Conservation (phyloP, 1,140 invertebrate species). For the Neelides sp. region DNA sequence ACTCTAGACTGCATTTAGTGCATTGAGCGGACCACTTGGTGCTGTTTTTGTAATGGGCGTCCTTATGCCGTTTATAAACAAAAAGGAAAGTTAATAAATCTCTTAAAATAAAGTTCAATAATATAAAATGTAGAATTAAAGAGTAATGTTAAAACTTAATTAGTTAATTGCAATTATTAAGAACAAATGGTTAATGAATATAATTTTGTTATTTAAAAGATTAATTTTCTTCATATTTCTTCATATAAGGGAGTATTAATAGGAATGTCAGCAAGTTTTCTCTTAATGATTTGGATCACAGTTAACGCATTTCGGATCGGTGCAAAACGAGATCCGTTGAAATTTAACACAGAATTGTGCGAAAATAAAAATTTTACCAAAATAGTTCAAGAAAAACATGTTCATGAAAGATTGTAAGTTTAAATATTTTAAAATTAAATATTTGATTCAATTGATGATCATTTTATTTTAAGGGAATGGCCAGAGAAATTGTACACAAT, state of each 20-base stretch:
- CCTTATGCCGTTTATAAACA: constrained; percentile 38
- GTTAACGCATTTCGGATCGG: constrained; percentile 22
- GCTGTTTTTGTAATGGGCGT: constrained; percentile 38
- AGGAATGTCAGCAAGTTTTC: constrained; percentile 28
- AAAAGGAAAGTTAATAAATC: constrained; percentile 19
- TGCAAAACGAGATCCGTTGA: constrained; percentile 22
- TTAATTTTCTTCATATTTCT: too few relatives aligned
- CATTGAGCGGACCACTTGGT: constrained; percentile 35
- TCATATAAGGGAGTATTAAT: constrained; percentile 29
- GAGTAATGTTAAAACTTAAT: too few relatives aligned
- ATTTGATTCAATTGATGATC: too few relatives aligned
- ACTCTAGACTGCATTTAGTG: constrained; percentile 38
- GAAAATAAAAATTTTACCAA: too few relatives aligned
- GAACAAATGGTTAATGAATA: too few relatives aligned
- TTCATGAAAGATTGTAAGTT: too few relatives aligned
- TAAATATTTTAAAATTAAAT: too few relatives aligned
- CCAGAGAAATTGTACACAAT: constrained; percentile 30
- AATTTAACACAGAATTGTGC: constrained; percentile 20
- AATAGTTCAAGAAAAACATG: too few relatives aligned
- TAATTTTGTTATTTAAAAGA: too few relatives aligned
- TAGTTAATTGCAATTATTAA: neutral
- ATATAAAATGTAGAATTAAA: too few relatives aligned
- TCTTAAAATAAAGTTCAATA: too few relatives aligned
- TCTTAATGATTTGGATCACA: constrained; percentile 31
- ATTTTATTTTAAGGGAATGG: constrained; percentile 27